Evolutionary conservation across 2,113 vertebrate genomes (phyloP).

Genomic region (Amazona vittata): DNA sequence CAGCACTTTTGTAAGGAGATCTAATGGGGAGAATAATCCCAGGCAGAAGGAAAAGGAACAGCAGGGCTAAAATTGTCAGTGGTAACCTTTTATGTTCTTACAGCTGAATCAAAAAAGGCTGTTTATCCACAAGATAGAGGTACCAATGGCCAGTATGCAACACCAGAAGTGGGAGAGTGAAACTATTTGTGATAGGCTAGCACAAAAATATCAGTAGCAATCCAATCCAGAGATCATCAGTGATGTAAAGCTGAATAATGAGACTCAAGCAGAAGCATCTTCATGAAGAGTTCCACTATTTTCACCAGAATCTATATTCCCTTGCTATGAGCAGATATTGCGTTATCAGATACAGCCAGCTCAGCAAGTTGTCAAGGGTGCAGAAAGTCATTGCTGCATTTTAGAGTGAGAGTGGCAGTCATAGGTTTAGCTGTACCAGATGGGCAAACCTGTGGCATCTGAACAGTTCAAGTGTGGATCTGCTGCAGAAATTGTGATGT

Average conservation of each 20-base stretch:
- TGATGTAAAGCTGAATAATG: slow-evolving; percentile 24
- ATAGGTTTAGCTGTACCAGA: slow-evolving; percentile 32
- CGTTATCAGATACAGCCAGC: slow-evolving; percentile 2
- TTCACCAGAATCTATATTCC: background rate
- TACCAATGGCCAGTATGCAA: background rate
- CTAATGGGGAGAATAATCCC: background rate
- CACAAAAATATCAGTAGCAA: background rate
- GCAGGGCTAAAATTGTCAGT: background rate
- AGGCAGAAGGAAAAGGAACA: background rate
- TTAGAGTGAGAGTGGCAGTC: slow-evolving; percentile 11
- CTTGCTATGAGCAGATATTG: background rate
- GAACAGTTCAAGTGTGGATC: slow-evolving; percentile 13
- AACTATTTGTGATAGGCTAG: background rate
- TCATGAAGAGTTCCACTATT: background rate
- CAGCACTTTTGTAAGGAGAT: background rate
- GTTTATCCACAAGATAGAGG: background rate
- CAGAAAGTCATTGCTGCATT: slow-evolving; percentile 52
- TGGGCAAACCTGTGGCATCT: slow-evolving; percentile 62
- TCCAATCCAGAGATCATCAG: background rate
- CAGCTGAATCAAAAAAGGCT: background rate
- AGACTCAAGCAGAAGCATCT: background rate
- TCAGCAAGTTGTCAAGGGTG: slow-evolving; percentile 62
- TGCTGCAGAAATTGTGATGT: slow-evolving; percentile 10
- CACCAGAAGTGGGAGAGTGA: background rate
- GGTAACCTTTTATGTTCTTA: background rate